These are phyloP conservation scores for Nasonia longicornis DNA, from an alignment of 1,140 invertebrate species.

Conservation along the genomic window DNA sequence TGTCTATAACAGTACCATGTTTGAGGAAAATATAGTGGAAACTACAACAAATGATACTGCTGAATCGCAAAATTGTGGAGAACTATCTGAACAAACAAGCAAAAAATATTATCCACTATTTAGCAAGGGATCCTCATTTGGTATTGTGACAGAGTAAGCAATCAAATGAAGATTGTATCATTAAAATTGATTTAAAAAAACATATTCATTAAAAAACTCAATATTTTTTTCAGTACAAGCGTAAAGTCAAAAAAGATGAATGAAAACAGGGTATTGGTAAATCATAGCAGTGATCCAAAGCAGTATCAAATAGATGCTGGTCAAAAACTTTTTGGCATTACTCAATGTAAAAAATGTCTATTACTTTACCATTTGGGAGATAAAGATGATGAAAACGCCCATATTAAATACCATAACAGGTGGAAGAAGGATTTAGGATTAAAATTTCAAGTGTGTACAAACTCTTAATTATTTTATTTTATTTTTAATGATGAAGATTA, in stretches of 20 bases:
- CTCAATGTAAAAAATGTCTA: slow-evolving; percentile 81
- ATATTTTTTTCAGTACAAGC: slow-evolving; percentile 43
- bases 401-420: slow-evolving; percentile 82
- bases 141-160: slow-evolving; percentile 51
- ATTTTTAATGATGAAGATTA: slow-evolving; percentile 47
- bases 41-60: neutral
- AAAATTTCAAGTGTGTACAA: slow-evolving; percentile 45
- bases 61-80: neutral
- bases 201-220: neutral
- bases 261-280: slow-evolving; percentile 53
- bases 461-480: slow-evolving; percentile 35
- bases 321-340: slow-evolving; percentile 83
- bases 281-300: slow-evolving; percentile 59
- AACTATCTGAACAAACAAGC: neutral
- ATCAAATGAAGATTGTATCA: neutral
- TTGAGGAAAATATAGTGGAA: slow-evolving; percentile 28
- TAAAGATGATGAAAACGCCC: slow-evolving; percentile 82
- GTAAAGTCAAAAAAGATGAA: slow-evolving; percentile 52
- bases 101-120: slow-evolving; percentile 62
- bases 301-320: slow-evolving; percentile 86
- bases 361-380: slow-evolving; percentile 84
- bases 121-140: slow-evolving; percentile 53
- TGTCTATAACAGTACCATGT: slow-evolving; percentile 50
- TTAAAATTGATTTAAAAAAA: neutral
- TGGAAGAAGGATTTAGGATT: slow-evolving; percentile 73